Base-by-base conservation (phyloP, 2,888 invertebrate species). In the Oscheius sp. region DNA sequence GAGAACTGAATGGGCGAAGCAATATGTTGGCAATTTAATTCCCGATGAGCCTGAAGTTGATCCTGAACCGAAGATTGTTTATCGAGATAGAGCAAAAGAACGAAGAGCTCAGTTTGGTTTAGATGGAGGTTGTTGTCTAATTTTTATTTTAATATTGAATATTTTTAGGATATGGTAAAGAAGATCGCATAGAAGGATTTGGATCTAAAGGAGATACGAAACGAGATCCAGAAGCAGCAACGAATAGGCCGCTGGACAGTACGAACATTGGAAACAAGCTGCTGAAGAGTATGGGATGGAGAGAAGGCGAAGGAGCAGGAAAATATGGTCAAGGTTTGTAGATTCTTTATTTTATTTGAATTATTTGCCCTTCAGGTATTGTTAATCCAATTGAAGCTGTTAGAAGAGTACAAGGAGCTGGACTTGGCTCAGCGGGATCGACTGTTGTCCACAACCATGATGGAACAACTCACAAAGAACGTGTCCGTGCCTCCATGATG, bases 241-340 rank as follows among this genome's bases (percentile, higher is more conserved):
- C 76, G 13, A 64, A 66, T 6, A 63, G 72, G 13, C 85, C 86
- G 0, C 35, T 86, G 23, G 84, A 86, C 58, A 75, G 76, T n/a
- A 73, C 94, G 82, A 96, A 96, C 85, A 94, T 97, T 74, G 99
- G 98, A 7, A 97, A 94, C 88, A 93, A 95, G 88, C 91, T 99
- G 89, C 89, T 99, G 78, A 96, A 98, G 89, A 96, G 95, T 90
- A 99, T 99, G 99, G 99, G 99, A 3, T 99, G 99, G 99, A 93
- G 93, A 6, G 95, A 95, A 89, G 99, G 99, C 0, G 93, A 94
- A 91, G 99, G 99, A 0, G 91, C 99, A 25, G 98, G 99, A 0
- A 94, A 94, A 89, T 92, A 92, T 69, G 95, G 95, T 88, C 97
- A 98, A 90, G 87, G 87, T 83, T 25, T 21, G 72, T 41, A 23